Conservation (phyloP, 2,888 invertebrate genomes). For the Alitta virens region DNA sequence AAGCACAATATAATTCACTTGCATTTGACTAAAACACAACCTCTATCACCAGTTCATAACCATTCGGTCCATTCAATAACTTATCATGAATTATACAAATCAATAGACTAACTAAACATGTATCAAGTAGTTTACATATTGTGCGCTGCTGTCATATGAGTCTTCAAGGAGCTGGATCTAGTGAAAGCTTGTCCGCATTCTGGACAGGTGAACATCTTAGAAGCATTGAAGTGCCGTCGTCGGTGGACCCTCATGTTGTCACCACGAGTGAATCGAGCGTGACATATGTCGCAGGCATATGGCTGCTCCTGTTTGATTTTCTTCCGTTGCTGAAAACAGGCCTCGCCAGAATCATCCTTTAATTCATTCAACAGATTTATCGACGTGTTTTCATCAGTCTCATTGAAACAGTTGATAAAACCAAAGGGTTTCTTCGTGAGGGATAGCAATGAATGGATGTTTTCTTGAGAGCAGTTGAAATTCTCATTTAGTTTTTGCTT, state of each 20-base stretch:
- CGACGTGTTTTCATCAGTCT: no score
- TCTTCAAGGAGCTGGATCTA: neutral
- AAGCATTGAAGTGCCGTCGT: neutral
- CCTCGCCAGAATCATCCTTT: no score
- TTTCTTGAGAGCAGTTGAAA: no score
- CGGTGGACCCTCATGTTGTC: neutral
- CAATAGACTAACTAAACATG: no score
- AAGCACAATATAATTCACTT: neutral
- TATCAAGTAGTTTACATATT: no score
- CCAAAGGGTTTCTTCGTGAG: no score
- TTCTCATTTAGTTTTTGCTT: no score
- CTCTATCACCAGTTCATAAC: neutral
- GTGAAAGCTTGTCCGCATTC: neutral
- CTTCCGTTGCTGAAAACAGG: no score
- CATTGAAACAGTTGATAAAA: no score
- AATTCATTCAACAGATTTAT: no score
- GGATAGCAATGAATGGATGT: no score
- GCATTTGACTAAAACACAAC: neutral
- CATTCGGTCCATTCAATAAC: neutral
- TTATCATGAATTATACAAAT: no score
- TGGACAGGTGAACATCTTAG: neutral
- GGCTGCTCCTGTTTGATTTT: neutral
- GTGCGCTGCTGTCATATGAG: neutral
- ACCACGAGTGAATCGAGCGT: neutral
- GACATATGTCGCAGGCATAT: neutral